Evolutionary conservation across 1,140 invertebrate genomes (phyloP).

Genomic region (Anoplophora glabripennis): DNA sequence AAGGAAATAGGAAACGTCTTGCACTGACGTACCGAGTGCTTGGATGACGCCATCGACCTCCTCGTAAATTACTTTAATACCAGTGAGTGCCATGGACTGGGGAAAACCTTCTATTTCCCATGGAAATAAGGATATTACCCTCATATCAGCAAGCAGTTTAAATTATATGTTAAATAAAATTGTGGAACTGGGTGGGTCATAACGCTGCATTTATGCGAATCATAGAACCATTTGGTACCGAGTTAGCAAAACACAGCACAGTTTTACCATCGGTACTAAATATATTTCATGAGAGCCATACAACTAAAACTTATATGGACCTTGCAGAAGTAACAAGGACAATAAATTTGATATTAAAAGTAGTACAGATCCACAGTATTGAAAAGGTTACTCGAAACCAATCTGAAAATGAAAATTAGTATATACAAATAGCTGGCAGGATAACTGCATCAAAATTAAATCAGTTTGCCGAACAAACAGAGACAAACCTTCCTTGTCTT

Average conservation of each 20-base stretch:
- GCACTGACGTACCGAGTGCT: background rate
- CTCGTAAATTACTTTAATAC: background rate
- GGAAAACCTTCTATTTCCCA: conserved; percentile 7
- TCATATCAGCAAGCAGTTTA: background rate
- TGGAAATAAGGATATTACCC: background rate
- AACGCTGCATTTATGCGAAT: no score
- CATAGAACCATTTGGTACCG: no score
- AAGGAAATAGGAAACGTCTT: background rate
- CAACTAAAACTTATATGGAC: no score
- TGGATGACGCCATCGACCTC: conserved; percentile 5
- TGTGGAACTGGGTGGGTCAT: no score
- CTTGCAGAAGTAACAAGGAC: no score
- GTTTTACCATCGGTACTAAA: no score
- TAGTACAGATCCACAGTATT: background rate
- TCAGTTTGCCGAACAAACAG: conserved; percentile 8
- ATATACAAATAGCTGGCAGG: conserved; percentile 10
- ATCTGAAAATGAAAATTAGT: background rate
- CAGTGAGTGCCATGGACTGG: conserved; percentile 10
- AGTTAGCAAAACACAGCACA: no score
- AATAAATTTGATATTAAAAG: no score
- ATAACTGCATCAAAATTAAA: conserved; percentile 16
- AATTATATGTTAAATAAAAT: no score
- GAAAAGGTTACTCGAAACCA: background rate
- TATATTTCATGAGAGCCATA: no score
- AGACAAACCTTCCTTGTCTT: conserved; percentile 7